These are phyloP conservation scores for Oedothorax gibbosus DNA, from an alignment of 1,140 invertebrate genomes.

Conservation along the genomic window DNA sequence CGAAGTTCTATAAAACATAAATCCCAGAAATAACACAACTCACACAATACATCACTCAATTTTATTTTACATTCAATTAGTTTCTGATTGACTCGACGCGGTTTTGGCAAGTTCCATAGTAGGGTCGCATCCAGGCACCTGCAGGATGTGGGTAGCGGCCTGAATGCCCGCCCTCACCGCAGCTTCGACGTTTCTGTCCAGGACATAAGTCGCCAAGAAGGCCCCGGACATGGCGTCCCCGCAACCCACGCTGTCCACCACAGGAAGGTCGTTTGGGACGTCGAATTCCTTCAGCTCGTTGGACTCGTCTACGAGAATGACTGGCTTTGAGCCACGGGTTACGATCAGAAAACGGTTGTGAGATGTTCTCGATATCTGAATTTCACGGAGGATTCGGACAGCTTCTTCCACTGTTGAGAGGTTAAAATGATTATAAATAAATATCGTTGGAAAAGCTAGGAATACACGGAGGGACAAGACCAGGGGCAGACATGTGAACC, in stretches of 20 bases:
- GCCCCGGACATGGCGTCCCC: conserved; percentile 43
- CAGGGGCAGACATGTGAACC: no score
- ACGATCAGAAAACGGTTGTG: conserved; percentile 8
- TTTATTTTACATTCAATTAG: no score
- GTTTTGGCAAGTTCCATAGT: neutral
- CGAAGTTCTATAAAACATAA: no score
- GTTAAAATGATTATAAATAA: neutral
- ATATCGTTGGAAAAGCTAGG: no score
- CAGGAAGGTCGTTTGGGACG: neutral
- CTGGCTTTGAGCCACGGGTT: conserved; percentile 5
- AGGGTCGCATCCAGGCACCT: conserved; percentile 34
- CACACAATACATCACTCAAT: no score
- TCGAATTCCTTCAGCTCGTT: neutral
- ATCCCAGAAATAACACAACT: no score
- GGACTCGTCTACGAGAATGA: neutral
- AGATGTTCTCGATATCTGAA: neutral
- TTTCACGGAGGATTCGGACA: neutral
- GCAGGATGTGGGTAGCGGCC: conserved; percentile 24
- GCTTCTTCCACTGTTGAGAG: conserved; percentile 3
- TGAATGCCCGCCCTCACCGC: conserved; percentile 11
- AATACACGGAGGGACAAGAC: no score
- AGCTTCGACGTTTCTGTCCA: neutral
- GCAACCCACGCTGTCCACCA: conserved; percentile 46
- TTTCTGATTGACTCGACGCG: no score
- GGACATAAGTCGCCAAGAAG: conserved; percentile 26